Base-by-base conservation (phyloP, 2,113 vertebrate genomes). In the Psilopogon haemacephalus region DNA sequence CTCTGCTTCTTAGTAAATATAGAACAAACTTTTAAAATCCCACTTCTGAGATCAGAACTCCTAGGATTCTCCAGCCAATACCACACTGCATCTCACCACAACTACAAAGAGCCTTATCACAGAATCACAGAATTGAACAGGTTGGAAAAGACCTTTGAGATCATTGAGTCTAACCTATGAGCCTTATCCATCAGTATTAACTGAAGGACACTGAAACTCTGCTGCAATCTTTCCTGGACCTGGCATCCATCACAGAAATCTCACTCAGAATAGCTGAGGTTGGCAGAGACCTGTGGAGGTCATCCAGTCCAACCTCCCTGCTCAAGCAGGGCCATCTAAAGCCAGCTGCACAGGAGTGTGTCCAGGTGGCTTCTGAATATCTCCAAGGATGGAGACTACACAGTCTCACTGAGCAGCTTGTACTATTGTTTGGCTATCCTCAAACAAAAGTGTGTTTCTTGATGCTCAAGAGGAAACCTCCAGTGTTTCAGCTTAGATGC, bases 11-110 rank as follows among this genome's bases (percentile, higher is more conserved):
- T 19, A n/a, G 59, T 64, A 89, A 92, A 87, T 90, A 75, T 63
- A 87, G 82, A 95, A 48, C 48, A 93, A 74, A 9, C 40, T 76
- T 87, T 85, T 89, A 91, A 88, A 93, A 85, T 73, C 42, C 35
- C 30, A 58, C 11, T 85, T 88, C 40, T 79, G 40, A 8, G 70
- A 68, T 32, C 21, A 74, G 64, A 64, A 89, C 18, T 68, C 67
- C 20, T 54, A 65, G 32, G 37, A 83, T 90, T 87, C 67, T 83
- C 37, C 68, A 84, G 44, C 26, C 44, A 50, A 50, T 42, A 55
- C 12, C 17, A 50, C 15, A 50, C 6, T 2, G 5, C 63, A 33
- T 21, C 5, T 68, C 23, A 52, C 27, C 18, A 86, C 42, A 86
- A 20, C 8, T 44, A 11, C 15, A 8, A 42, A 27, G 23, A 70